phyloP scores from a whole-genome alignment of 2,113 vertebrate genomes.

The Elaphurus davidianus region DNA sequence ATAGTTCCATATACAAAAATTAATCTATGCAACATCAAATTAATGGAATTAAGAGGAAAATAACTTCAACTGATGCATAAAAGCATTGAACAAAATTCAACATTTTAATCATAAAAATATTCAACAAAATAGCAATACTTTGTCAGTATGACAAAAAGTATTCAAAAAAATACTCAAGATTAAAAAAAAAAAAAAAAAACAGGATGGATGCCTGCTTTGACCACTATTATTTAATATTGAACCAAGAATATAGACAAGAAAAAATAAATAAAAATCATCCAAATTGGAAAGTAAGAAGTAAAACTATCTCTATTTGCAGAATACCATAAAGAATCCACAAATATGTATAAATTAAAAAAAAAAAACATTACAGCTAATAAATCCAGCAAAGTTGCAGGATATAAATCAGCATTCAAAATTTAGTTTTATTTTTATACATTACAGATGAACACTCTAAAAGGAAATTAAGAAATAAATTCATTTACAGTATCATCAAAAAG shows the following conservation, averaged over 20 bases:
- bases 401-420: not conserved
- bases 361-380: not conserved
- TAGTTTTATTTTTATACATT: not conserved
- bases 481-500: not conserved
- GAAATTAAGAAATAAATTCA: not conserved
- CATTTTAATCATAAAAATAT: not conserved
- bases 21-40: not conserved
- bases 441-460: not conserved
- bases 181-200: not conserved
- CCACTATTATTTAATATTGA: not conserved
- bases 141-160: not conserved
- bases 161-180: not conserved
- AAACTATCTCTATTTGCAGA: not conserved
- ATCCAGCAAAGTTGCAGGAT: not conserved
- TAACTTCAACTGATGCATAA: not conserved
- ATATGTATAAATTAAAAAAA: not conserved
- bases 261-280: not conserved
- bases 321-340: not conserved
- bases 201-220: not conserved
- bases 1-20: not conserved
- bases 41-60: not conserved
- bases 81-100: not conserved
- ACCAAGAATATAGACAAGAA: not conserved
- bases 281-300: not conserved
- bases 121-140: not conserved